Conservation (phyloP, 2,888 invertebrate genomes). For the Lysandra coridon region DNA sequence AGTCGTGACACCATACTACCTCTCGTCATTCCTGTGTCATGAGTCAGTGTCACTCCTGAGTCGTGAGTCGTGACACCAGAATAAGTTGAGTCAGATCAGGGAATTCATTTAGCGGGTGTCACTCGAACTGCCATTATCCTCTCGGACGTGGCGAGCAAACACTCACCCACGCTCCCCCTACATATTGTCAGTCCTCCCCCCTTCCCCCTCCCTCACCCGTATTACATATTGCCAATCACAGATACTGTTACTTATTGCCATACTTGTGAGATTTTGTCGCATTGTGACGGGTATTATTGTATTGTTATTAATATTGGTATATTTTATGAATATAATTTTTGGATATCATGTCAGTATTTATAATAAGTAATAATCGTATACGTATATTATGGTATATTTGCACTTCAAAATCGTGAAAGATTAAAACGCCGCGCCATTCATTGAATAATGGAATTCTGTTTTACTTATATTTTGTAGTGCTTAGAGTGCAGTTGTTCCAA, state of each 20-base stretch:
- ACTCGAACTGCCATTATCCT: constrained; percentile 63
- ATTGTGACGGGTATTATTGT: not conserved
- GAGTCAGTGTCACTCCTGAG: not conserved
- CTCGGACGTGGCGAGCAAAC: constrained; percentile 65
- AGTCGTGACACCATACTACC: too few relatives aligned
- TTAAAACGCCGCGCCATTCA: too few relatives aligned
- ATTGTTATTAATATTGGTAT: too few relatives aligned
- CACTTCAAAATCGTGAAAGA: too few relatives aligned
- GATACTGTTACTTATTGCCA: not conserved
- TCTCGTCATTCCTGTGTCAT: not conserved
- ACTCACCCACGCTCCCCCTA: constrained; percentile 48
- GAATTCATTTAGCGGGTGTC: constrained; percentile 59
- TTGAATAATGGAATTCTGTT: too few relatives aligned
- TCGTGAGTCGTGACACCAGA: not conserved
- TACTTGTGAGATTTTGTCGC: not conserved
- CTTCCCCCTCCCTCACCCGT: not conserved
- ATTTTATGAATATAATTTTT: too few relatives aligned
- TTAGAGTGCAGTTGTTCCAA: too few relatives aligned
- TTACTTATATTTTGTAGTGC: not conserved
- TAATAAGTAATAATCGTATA: too few relatives aligned
- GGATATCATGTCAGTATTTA: too few relatives aligned
- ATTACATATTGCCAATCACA: constrained; percentile 1
- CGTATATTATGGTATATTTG: too few relatives aligned
- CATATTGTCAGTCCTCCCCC: constrained; percentile 9
- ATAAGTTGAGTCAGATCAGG: constrained; percentile 30